Percentiles rank a stretch among this genome's conserved stretches.
These are phyloP conservation scores for Microcebus ravelobensis DNA, from an alignment of 2,113 vertebrate species.

Conservation along the genomic window DNA sequence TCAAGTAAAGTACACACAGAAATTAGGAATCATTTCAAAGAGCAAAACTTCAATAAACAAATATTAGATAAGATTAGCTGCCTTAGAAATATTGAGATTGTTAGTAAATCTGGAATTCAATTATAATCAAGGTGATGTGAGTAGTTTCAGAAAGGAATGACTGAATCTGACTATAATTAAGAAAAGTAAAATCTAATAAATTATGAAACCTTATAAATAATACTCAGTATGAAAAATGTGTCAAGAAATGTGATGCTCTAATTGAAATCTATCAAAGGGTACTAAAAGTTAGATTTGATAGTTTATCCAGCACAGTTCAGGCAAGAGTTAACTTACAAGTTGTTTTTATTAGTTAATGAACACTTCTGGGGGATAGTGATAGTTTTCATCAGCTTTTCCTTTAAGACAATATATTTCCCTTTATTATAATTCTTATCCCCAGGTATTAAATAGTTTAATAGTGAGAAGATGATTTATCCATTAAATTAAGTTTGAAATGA, in stretches of 20 bases:
- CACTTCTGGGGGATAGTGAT: neutral
- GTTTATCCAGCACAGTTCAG: neutral
- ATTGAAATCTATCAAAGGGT: neutral
- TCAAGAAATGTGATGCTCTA: neutral
- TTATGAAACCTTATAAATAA: neutral
- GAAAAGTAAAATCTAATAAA: neutral
- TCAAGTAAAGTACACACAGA: neutral
- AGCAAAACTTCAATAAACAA: neutral
- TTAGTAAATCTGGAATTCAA: neutral
- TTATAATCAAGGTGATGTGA: neutral
- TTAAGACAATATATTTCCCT: neutral
- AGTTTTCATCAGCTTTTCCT: neutral
- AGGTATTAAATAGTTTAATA: neutral
- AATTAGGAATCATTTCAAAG: slow-evolving; percentile 17
- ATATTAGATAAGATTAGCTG: neutral
- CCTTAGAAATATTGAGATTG: neutral
- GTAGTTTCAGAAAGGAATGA: neutral
- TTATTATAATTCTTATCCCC: neutral
- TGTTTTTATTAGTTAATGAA: neutral
- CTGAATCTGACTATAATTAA: neutral
- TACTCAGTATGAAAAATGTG: neutral
- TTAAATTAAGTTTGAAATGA: neutral
- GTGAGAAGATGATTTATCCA: neutral
- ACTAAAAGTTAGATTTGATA: neutral
- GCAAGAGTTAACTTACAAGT: too few species aligned